These are phyloP conservation scores for Aptenodytes forsteri DNA, from an alignment of 2,113 vertebrate species.

Conservation along the genomic window DNA sequence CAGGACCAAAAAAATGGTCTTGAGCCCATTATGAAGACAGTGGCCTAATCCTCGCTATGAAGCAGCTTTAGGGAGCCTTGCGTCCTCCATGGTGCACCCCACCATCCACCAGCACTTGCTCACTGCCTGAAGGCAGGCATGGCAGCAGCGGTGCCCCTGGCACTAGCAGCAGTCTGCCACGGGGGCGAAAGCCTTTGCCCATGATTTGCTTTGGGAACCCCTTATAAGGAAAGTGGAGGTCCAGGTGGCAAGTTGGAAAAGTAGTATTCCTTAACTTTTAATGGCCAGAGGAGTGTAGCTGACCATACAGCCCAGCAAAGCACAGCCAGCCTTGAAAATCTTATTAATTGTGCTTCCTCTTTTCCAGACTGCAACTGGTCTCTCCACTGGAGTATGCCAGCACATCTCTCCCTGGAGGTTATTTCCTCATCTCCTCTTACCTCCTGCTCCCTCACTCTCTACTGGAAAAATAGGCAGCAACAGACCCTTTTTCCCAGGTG, in stretches of 20 bases:
- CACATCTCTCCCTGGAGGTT: not conserved
- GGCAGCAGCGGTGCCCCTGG: not conserved
- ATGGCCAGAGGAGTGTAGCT: not conserved
- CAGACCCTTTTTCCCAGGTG: not conserved
- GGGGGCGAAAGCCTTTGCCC: not conserved
- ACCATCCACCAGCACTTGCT: not conserved
- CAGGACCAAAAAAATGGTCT: not conserved
- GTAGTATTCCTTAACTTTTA: not conserved
- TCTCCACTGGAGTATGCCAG: not conserved
- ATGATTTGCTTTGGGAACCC: not conserved
- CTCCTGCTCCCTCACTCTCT: not conserved
- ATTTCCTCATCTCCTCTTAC: not conserved
- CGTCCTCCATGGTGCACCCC: accelerated
- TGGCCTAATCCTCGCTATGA: not conserved
- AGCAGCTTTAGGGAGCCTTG: not conserved
- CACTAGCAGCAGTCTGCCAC: not conserved
- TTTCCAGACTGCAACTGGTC: not conserved
- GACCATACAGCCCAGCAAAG: not conserved
- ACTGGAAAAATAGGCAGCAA: not conserved
- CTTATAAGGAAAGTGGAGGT: not conserved
- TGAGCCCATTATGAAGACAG: not conserved
- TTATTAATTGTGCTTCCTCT: not conserved
- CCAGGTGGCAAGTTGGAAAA: not conserved
- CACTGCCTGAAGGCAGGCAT: not conserved
- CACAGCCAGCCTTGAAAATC: not conserved